Percentiles rank a stretch among this genome's conserved stretches.
Evolutionary conservation across 2,797 vertebrate species (phyloP).

Genomic region (Sebastes kiyomatsui): DNA sequence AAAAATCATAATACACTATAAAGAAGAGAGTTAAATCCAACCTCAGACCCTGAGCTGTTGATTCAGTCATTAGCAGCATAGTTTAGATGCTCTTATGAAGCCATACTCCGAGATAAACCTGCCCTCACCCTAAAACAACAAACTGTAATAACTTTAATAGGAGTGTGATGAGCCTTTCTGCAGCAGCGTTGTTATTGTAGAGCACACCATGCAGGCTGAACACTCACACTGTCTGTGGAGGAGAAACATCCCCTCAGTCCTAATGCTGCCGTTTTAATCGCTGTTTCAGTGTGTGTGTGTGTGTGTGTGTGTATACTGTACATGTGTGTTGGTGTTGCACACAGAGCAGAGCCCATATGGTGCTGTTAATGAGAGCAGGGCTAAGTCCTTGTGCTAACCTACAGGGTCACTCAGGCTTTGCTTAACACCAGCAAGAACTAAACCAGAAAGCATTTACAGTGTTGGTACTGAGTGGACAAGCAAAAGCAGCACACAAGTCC

Average conservation of each 20-base stretch:
- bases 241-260: conserved; percentile 21
- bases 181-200: background rate
- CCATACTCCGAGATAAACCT: background rate
- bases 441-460: background rate
- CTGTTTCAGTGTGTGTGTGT: background rate
- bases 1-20: background rate
- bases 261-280: conserved; percentile 15
- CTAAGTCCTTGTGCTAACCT: conserved; percentile 62
- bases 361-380: conserved; percentile 60
- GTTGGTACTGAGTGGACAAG: background rate
- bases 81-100: background rate
- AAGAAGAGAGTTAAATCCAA: background rate
- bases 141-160: background rate
- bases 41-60: background rate
- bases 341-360: conserved; percentile 45
- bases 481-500: background rate
- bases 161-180: conserved; percentile 1
- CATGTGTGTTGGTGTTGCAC: conserved; percentile 12
- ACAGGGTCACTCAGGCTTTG: conserved; percentile 42
- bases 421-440: conserved; percentile 33
- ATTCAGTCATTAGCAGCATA: background rate
- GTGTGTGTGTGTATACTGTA: background rate
- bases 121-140: background rate
- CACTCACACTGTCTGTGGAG: background rate
- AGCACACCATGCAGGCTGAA: background rate